Evolutionary conservation across 2,797 vertebrate genomes (phyloP), one percentile per base, ranked within the genome.

Genomic region (Distichodus sexfasciatus): DNA sequence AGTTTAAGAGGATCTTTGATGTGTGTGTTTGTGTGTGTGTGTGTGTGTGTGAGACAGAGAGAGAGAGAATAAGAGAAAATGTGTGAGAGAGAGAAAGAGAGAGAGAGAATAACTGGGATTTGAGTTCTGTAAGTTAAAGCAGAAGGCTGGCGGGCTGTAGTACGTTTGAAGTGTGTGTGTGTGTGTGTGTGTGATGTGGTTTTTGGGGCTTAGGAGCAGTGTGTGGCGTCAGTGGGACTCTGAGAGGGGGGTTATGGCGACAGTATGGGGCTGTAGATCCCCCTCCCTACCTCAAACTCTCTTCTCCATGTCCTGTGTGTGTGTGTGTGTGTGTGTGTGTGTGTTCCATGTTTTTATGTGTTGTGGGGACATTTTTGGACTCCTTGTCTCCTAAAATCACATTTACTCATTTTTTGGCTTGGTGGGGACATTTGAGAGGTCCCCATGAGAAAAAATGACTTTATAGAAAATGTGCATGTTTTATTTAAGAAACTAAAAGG

Each of bases 91-190:
- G 15, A 14, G 35, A 2, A 8, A 38, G 29, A 55, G 11, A 40
- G 35, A 40, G 19, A 58, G 23, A n/a, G 6, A 46, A 86, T 83
- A 85, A 90, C 87, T 85, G 83, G 84, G 88, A 88, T 88, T 84
- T 88, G 85, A 88, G 85, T 83, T 87, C 87, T 89, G 88, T 92
- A 92, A 92, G 90, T 91, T 76, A 79, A 92, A 92, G 90, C 91
- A 92, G 91, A 92, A 91, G 89, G 88, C 84, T 85, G 78, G 84
- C 81, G 77, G 87, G 81, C 84, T 81, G 74, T 77, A 81, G 78
- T 24, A 79, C 88, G 89, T 90, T 91, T 89, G 91, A 90, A 87
- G 88, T 80, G 66, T 73, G 69, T 66, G 61, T 73, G 75, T 76
- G 51, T 66, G 66, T 84, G 83, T 78, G 74, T 86, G 87, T 92